Percentiles rank a stretch among this genome's conserved stretches.
Conservation (phyloP, 2,888 invertebrate species). For the Beris chalybata region DNA sequence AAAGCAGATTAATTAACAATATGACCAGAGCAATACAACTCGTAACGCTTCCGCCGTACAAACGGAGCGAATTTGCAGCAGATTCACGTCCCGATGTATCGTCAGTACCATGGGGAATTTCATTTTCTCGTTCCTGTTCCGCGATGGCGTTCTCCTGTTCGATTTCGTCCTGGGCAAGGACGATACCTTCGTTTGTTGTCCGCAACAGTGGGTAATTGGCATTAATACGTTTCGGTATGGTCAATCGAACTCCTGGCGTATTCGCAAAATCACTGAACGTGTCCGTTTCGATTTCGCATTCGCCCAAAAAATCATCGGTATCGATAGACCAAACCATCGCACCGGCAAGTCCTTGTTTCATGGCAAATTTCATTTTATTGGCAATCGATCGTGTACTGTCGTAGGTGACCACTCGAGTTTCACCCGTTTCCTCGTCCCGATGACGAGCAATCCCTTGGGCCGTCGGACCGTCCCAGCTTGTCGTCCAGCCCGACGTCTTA, state of each 20-base stretch:
- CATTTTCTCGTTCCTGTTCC: conserved; percentile 57
- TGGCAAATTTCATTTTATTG: conserved; percentile 71
- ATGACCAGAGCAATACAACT: conserved; percentile 2
- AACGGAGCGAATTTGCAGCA: not conserved
- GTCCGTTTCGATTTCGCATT: conserved; percentile 61
- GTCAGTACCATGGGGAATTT: conserved; percentile 51
- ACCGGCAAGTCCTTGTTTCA: conserved; percentile 70
- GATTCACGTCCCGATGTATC: conserved; percentile 42
- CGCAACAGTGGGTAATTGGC: conserved; percentile 72
- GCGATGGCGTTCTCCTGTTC: conserved; percentile 60
- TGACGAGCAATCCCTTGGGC: conserved; percentile 57
- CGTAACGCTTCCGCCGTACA: not conserved
- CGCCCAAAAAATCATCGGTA: conserved; percentile 81
- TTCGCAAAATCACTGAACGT: conserved; percentile 58
- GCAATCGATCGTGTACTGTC: conserved; percentile 76
- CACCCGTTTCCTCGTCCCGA: conserved; percentile 64
- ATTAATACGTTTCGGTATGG: conserved; percentile 48
- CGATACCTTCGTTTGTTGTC: conserved; percentile 69
- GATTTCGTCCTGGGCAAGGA: conserved; percentile 58
- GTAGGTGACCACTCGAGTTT: conserved; percentile 69
- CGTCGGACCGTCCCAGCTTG: conserved; percentile 69
- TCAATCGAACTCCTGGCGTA: conserved; percentile 40
- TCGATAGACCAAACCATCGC: conserved; percentile 90
- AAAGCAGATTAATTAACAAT: conserved; percentile 9
- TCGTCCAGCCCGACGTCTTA: conserved; percentile 65